phyloP scores from a whole-genome alignment of 2,113 vertebrate species.

The Gopherus flavomarginatus region DNA sequence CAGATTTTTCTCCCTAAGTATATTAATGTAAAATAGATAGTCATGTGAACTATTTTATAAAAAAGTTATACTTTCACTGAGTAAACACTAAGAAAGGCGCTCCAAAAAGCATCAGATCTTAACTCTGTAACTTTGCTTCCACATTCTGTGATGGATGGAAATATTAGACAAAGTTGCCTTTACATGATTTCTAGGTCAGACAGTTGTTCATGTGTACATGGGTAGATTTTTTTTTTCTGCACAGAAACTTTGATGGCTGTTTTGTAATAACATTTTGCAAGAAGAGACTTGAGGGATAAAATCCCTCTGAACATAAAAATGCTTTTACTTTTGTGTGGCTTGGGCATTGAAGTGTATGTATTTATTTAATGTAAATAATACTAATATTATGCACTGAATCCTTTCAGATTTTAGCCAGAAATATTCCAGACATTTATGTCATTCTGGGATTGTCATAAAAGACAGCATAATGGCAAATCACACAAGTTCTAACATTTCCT shows the following conservation, averaged over 20 bases:
- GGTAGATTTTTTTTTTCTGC: background rate
- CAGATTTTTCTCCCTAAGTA: background rate
- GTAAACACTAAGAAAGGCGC: background rate
- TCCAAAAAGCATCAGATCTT: background rate
- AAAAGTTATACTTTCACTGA: background rate
- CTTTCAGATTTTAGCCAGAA: constrained; percentile 24
- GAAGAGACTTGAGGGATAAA: constrained; percentile 1
- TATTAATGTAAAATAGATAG: background rate
- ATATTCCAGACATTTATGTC: constrained; percentile 58
- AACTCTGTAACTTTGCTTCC: constrained; percentile 14
- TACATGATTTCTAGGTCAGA: background rate
- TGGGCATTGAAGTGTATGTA: background rate
- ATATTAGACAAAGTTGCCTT: constrained; percentile 13
- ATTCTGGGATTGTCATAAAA: constrained; percentile 50
- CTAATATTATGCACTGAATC: background rate
- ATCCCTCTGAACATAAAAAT: constrained; percentile 11
- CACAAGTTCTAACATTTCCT: constrained; percentile 63
- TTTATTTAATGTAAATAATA: constrained; percentile 6
- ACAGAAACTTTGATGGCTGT: constrained; percentile 25
- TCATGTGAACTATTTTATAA: background rate
- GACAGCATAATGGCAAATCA: constrained; percentile 69
- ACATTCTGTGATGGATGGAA: background rate
- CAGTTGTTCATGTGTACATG: background rate
- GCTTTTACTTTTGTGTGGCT: constrained; percentile 14
- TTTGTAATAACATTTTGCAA: background rate